Base-by-base conservation (phyloP, 2,113 vertebrate species). In the Chaetops frenatus region DNA sequence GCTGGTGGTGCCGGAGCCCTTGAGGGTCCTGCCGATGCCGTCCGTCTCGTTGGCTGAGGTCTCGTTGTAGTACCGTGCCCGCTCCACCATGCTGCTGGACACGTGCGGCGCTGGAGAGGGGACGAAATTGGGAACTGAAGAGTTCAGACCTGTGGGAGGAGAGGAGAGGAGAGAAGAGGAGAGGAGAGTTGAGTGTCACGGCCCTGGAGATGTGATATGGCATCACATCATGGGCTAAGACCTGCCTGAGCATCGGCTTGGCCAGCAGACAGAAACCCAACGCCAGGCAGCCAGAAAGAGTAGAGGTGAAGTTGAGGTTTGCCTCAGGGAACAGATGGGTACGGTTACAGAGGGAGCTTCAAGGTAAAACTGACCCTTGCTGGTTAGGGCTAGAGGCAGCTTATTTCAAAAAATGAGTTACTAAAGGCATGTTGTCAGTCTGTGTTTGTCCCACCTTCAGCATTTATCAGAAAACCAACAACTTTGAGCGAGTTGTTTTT, bases 141-240 rank as follows among this genome's bases (percentile, higher is more conserved):
- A 96, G 86, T 98, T 98, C 94, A 96, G 81, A 96, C 98, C 98
- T 98, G 97, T 5, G 4, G 96, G 94, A 97, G 60, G 78, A 90
- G 69, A 90, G 78, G 20, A 90, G 77, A 86, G 76, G n/a, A n/a
- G n/a, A n/a, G n/a, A n/a, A n/a, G 94, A 97, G 60, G 78, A 90
- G 69, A 90, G 78, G 20, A 90, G 77, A 86, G 76, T 38, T 94
- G 76, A 92, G 95, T n/a, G 80, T 71, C 76, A 66, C 1, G 1
- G 95, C 82, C 76, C 80, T 1, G 0, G 91, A 94, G 95, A 94
- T 1, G 9, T 0, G 51, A 92, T 73, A 93, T 7, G 25, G 93
- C 94, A 88, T 82, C 84, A 29, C 36, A 66, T 77, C 93, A 58
- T 23, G 7, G 80, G 21, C 76, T 54, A 78, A 70, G 67, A 67